Percentiles rank a stretch among this genome's conserved stretches.
phyloP scores from a whole-genome alignment of 2,888 invertebrate species.

The Pachycephus smyrnensis region DNA sequence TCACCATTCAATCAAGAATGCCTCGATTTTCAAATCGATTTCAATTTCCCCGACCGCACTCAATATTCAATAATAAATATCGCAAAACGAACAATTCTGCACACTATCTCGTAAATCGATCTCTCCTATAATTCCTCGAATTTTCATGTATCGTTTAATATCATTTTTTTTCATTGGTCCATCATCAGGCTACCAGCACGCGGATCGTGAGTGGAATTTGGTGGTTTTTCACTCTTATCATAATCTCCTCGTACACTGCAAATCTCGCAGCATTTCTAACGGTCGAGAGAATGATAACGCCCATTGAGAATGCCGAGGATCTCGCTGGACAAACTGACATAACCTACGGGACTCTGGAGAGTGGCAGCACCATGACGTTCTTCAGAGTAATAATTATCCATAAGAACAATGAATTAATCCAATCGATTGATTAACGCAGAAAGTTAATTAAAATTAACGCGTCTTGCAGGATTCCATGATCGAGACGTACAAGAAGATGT shows the following conservation, averaged over 20 bases:
- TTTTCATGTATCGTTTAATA: background rate
- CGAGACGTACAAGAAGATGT: slow-evolving; percentile 85
- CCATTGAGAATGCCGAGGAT: slow-evolving; percentile 88
- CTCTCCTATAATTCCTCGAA: background rate
- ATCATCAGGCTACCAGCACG: slow-evolving; percentile 74
- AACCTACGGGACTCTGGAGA: slow-evolving; percentile 84
- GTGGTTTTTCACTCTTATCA: slow-evolving; percentile 94
- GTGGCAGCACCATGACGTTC: slow-evolving; percentile 90
- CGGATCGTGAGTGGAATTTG: slow-evolving; percentile 88
- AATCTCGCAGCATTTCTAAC: slow-evolving; percentile 93
- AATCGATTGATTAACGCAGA: background rate
- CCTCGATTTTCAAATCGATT: background rate
- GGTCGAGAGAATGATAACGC: slow-evolving; percentile 88
- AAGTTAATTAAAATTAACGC: background rate
- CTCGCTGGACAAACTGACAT: slow-evolving; percentile 86
- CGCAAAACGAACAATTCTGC: too few relatives aligned
- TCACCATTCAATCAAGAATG: background rate
- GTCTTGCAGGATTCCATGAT: slow-evolving; percentile 79
- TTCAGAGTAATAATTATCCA: slow-evolving; percentile 73
- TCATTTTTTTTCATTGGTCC: background rate
- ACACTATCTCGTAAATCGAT: background rate
- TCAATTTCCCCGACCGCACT: background rate
- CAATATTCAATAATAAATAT: background rate
- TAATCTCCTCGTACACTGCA: slow-evolving; percentile 92
- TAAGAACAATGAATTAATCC: background rate